Base-by-base conservation (phyloP, 2,797 vertebrate species). In the Toxotes lorentzi region DNA sequence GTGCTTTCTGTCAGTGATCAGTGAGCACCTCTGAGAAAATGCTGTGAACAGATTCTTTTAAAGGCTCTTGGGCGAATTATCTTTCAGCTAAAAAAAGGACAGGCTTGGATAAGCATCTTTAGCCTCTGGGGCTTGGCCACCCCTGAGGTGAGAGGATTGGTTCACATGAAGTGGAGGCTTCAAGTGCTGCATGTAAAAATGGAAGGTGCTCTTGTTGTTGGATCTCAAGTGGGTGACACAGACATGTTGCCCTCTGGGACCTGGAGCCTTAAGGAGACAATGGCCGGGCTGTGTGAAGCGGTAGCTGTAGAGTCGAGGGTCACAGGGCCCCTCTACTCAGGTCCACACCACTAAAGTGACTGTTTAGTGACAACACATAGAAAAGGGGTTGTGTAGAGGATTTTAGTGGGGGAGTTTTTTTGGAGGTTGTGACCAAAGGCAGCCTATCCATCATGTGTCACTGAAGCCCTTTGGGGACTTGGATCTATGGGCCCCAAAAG, bases 101-200 rank as follows among this genome's bases (percentile, higher is more conserved):
- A 71, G 68, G 86, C 82, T 86, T 68, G 92, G 93, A 95, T 94
- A 95, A 95, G 92, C 89, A 92, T 92, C 92, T 93, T 93, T 90
- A 93, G 90, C 85, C 79, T 76, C 60, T 14, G 16, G 88, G 89
- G 82, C 80, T 92, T 70, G 87, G 85, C 90, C 90, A 92, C 91
- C 89, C 84, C 80, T 65, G 88, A 92, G 88, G 92, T 85, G 93
- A 93, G 89, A 92, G 91, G 93, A 94, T 95, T 94, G 91, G 87
- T 92, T 87, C 90, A 90, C 83, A 85, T 90, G 54, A 69, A 91
- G 86, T 87, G 90, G 91, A 88, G 85, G 84, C 84, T 93, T 95
- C 86, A 93, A 95, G 94, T 94, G 93, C 87, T 68, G 86, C 76
- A 62, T 94, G 93, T 94, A 95, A 95, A 95, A 95, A 94, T 94